Evolutionary conservation across 2,888 invertebrate genomes (phyloP), one percentile per base, ranked within the genome.

Genomic region (Maniola hyperantus): DNA sequence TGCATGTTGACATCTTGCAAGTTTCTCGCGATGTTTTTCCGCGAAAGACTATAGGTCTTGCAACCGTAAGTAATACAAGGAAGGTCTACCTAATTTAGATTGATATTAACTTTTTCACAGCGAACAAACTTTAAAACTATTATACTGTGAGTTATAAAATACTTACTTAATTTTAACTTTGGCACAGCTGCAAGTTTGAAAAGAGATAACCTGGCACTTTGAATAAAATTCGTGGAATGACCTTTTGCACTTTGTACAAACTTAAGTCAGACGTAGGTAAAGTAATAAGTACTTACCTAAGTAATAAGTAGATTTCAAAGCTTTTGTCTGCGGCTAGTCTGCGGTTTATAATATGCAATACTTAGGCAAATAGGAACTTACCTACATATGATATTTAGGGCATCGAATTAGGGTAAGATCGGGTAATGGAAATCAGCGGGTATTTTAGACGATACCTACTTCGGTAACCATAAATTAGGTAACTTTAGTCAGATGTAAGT

Each of bases 81-180:
- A n/a, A n/a, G n/a, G n/a, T n/a, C n/a, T n/a, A n/a, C n/a, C n/a
- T n/a, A n/a, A n/a, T n/a, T n/a, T 26, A 26, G 26, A 26, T 26
- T 51, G 53, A 42, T 62, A 61, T 61, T 15, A 58, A 58, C 44
- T 61, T 51, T 20, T 7, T 26, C 50, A 39, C n/a, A 39, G 39
- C 39, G 26, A 42, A 42, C 57, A 2, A 62, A 62, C 42, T 62
- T 53, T 42, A 53, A 62, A 62, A 62, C 53, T 62, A 62, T 62
- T 53, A 4, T 26, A 26, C 60, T 53, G 26, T 8, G 26, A 50
- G 39, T 42, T 26, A 15, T 53, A 60, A 62, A 62, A 62, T 62
- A 62, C 62, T 62, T 42, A 39, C 42, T 62, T 62, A 62, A 62
- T 62, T 62, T 62, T n/a, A 42, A 62, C 53, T 62, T 62, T 18